phyloP scores from a whole-genome alignment of 1,140 invertebrate species.

The Euwallacea fornicatus region DNA sequence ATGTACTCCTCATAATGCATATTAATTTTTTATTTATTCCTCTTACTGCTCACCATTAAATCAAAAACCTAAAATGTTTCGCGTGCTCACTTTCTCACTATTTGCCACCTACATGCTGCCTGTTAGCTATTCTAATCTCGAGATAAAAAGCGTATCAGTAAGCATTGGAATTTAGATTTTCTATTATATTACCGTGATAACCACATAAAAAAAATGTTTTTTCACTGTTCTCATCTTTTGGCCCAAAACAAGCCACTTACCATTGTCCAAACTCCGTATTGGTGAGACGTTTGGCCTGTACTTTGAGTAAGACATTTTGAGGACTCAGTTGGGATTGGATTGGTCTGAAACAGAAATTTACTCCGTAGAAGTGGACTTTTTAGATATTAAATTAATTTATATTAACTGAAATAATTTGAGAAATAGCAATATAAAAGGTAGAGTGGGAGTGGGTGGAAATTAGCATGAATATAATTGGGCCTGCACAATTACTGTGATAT shows the following conservation, averaged over 20 bases:
- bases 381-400: too few relatives aligned
- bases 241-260: conserved; percentile 1
- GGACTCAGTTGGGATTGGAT: conserved; percentile 25
- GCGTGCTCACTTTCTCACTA: conserved; percentile 13
- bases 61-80: not conserved
- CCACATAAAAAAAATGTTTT: not conserved
- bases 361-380: too few relatives aligned
- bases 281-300: conserved; percentile 27
- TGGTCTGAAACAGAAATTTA: conserved; percentile 10
- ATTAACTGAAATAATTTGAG: too few relatives aligned
- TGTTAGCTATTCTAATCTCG: conserved; percentile 4
- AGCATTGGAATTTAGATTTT: not conserved
- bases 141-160: conserved; percentile 19
- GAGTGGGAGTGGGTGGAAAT: too few relatives aligned
- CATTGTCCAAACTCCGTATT: conserved; percentile 16
- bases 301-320: conserved; percentile 25
- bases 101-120: not conserved
- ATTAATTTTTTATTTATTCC: not conserved
- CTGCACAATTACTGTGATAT: too few relatives aligned
- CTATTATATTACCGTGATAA: not conserved
- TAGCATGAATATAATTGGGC: too few relatives aligned
- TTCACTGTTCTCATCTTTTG: not conserved
- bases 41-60: too few relatives aligned
- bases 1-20: not conserved
- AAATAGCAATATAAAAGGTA: too few relatives aligned